These are phyloP conservation scores for Nibea albiflora DNA, from an alignment of 2,113 vertebrate genomes.

Conservation along the genomic window DNA sequence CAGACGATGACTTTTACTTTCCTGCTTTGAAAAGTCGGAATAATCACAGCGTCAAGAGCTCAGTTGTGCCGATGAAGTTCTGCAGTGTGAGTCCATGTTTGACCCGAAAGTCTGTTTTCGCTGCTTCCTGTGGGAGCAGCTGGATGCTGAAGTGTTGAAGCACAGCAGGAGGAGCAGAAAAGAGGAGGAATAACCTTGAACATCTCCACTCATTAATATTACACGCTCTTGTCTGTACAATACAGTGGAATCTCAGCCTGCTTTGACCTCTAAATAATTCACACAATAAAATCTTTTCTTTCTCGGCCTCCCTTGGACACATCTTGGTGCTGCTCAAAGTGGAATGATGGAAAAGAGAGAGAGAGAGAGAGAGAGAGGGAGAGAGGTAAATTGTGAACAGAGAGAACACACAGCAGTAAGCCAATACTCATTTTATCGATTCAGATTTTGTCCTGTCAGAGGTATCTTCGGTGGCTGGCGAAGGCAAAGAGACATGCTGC, in stretches of 20 bases:
- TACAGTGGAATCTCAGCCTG: slow-evolving; percentile 78
- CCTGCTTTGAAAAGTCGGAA: background rate
- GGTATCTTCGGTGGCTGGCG: background rate
- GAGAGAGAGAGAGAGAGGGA: slow-evolving; percentile 11
- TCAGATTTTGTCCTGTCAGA: background rate
- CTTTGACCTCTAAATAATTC: slow-evolving; percentile 77
- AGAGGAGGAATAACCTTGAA: slow-evolving; percentile 54
- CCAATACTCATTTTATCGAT: background rate
- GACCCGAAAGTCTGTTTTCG: background rate
- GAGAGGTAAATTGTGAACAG: background rate
- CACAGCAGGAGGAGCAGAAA: slow-evolving; percentile 19
- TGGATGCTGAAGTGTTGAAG: slow-evolving; percentile 30
- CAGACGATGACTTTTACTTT: background rate
- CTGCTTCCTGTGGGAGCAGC: slow-evolving; percentile 32
- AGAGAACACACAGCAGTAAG: background rate
- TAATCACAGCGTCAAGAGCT: background rate
- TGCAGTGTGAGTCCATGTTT: background rate
- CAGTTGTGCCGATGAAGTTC: background rate
- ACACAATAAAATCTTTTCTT: slow-evolving; percentile 76
- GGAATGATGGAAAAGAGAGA: background rate
- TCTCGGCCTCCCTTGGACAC: slow-evolving; percentile 3
- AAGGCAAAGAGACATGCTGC: no score
- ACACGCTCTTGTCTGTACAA: slow-evolving; percentile 70
- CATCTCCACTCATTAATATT: slow-evolving; percentile 80
- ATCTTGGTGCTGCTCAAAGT: slow-evolving; percentile 31